Percentiles rank a stretch among this genome's conserved stretches.
Evolutionary conservation across 2,797 vertebrate species (phyloP).

Genomic region (Rhodeus uyekii): DNA sequence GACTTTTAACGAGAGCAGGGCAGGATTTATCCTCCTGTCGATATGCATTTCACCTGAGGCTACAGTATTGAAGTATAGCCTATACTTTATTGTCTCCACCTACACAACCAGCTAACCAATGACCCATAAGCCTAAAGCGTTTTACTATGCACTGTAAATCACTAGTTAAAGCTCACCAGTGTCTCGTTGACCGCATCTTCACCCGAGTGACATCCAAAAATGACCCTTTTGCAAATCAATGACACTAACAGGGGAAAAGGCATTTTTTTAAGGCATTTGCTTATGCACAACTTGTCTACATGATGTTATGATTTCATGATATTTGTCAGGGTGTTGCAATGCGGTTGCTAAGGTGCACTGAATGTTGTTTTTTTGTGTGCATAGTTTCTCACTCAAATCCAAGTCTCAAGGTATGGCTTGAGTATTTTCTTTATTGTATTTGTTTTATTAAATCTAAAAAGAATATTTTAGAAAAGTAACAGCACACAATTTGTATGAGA

Average conservation of each 20-base stretch:
- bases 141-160: slow-evolving; percentile 48
- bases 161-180: slow-evolving; percentile 22
- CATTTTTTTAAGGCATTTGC: not conserved
- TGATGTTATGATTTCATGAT: not conserved
- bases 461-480: not conserved
- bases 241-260: not conserved
- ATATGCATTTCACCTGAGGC: slow-evolving; percentile 38
- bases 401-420: not conserved
- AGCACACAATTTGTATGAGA: not conserved
- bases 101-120: slow-evolving; percentile 21
- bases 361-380: not conserved
- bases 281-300: not conserved
- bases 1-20: slow-evolving; percentile 11
- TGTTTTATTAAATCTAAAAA: not conserved
- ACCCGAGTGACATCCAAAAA: slow-evolving; percentile 14
- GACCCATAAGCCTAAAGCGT: slow-evolving; percentile 22
- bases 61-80: slow-evolving; percentile 14
- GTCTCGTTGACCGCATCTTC: slow-evolving; percentile 7
- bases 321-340: not conserved
- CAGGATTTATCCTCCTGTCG: slow-evolving; percentile 2
- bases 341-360: not conserved
- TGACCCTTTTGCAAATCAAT: not conserved
- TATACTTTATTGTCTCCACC: slow-evolving; percentile 23
- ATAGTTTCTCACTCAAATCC: not conserved
- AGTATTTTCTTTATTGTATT: not conserved